Conservation (phyloP, 2,888 invertebrate species). For the Heterodera filipjevi region DNA sequence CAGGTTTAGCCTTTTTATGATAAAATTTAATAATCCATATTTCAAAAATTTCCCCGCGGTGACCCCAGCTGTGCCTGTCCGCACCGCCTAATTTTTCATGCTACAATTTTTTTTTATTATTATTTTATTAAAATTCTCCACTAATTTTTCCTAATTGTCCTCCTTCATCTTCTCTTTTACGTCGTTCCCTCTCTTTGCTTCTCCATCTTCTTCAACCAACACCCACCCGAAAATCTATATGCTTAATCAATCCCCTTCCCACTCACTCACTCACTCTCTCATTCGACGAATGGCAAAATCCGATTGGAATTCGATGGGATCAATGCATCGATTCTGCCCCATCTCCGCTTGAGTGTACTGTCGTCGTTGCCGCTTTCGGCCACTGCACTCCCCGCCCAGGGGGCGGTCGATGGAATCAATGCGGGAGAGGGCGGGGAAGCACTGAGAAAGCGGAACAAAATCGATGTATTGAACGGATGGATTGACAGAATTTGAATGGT, state of each 20-base stretch:
- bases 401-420: conserved; percentile 10
- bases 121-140: no score
- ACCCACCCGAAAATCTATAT: background rate
- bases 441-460: background rate
- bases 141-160: no score
- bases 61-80: no score
- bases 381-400: background rate
- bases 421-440: background rate
- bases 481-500: no score
- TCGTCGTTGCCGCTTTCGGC: background rate
- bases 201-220: no score
- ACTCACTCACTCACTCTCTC: background rate
- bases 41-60: no score
- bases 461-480: conserved; percentile 10
- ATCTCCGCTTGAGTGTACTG: background rate
- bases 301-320: conserved; percentile 5
- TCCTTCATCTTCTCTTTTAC: no score
- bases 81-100: no score
- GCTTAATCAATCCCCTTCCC: background rate
- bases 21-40: no score
- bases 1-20: no score
- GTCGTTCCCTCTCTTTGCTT: no score
- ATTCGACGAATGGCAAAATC: background rate
- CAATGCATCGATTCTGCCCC: conserved; percentile 4
- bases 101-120: no score